phyloP scores from a whole-genome alignment of 2,113 vertebrate species.

The Thalassarche chlororhynchos region DNA sequence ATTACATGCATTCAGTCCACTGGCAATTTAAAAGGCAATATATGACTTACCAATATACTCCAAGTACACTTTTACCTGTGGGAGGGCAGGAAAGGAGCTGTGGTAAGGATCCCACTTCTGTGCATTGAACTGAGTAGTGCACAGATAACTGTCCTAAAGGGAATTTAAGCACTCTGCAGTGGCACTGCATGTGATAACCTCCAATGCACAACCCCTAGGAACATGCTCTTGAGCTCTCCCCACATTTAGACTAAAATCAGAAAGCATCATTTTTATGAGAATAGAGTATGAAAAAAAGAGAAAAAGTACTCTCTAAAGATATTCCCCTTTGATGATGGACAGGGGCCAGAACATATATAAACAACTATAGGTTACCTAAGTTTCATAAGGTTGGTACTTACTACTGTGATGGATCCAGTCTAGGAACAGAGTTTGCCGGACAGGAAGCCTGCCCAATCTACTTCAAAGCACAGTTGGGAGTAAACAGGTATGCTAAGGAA shows the following conservation, averaged over 20 bases:
- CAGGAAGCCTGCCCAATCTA: not conserved
- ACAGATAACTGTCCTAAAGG: not conserved
- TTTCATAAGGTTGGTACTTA: not conserved
- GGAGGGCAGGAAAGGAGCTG: not conserved
- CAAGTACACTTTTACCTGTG: not conserved
- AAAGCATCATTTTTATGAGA: not conserved
- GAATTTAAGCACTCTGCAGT: not conserved
- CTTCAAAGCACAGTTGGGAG: not conserved
- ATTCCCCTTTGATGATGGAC: not conserved
- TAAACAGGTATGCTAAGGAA: conserved; percentile 11
- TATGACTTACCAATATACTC: not conserved
- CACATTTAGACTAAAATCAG: not conserved
- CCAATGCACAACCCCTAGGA: not conserved
- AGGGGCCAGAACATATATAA: not conserved
- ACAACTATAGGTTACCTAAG: not conserved
- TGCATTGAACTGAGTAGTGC: not conserved
- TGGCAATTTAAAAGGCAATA: not conserved
- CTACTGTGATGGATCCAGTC: not conserved
- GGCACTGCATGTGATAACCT: not conserved
- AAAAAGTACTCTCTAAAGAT: not conserved
- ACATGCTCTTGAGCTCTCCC: not conserved
- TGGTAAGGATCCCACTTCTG: not conserved
- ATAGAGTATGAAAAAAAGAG: not conserved
- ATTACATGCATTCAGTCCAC: not conserved
- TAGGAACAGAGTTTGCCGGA: not conserved